Evolutionary conservation across 2,888 invertebrate species (phyloP), one percentile per base, ranked within the genome.

Genomic region (Tinea semifulvella): DNA sequence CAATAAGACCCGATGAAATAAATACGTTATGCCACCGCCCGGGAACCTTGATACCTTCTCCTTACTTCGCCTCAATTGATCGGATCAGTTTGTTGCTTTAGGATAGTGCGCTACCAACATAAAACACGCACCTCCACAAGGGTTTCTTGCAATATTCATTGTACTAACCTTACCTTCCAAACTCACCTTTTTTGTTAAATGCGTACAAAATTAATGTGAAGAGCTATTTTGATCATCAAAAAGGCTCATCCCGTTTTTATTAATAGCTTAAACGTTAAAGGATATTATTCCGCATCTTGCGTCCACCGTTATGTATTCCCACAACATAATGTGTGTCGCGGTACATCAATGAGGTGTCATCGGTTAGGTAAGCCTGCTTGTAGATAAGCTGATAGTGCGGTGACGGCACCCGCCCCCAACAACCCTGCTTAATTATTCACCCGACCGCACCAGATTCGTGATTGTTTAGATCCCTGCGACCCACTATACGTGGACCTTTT

Each of bases 361-460:
- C 36, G 36, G 36, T 36, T 36, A 36, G 10, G 36, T 18, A 18
- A 16, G 36, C 18, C 16, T 18, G 18, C 18, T n/a, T 10, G 10
- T n/a, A 36, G 17, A 36, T 36, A 36, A 36, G 16, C 36, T 36
- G 36, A 16, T 36, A 36, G 36, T 17, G 36, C 36, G 31, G 31
- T 31, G 38, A 38, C 38, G 18, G 10, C 36, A n/a, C 39, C 42
- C 42, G 2, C 16, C 36, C 36, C 17, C 56, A 52, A 63, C 62
- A 52, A 63, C 62, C 66, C 66, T 57, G 55, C 53, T 67, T 61
- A 59, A 68, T 64, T 65, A 68, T 68, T 68, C 63, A 68, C 54
- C 55, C 53, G 57, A 54, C 55, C 59, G 55, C 56, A 57, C 57
- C 57, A 58, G 60, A 63, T 61, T 13, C 58, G 57, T 61, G 60